Evolutionary conservation across 2,888 invertebrate genomes (phyloP), one percentile per base, ranked within the genome.

Genomic region (Blastobasis adustella): DNA sequence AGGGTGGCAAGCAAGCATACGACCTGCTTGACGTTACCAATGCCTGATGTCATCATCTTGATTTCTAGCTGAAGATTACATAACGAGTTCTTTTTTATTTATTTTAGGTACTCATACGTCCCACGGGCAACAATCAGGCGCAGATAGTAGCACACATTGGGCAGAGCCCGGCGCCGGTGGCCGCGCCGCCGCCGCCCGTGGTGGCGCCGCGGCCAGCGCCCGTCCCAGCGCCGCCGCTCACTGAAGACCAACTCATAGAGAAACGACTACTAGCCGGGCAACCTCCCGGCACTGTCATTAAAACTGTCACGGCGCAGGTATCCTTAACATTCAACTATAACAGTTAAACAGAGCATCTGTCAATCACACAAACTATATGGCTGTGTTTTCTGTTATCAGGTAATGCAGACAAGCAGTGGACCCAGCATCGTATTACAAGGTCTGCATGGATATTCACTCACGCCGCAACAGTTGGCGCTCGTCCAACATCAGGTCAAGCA

Each of bases 401-500:
- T 96, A 6, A 93, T 96, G 74, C 95, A 95, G 77, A 95, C 96
- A 0, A 92, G 92, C 53, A 94, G 94, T 64, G 96, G 96, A 0
- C 96, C 96, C 4, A 91, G 95, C 63, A 96, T 96, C 62, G 95
- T 96, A 8, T 79, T 96, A 50, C 96, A 96, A 75, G 96, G 96
- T 7, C 82, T 96, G 37, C 94, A 95, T 59, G 95, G 95, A 0
- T 93, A 95, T 55, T 94, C 95, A 60, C 93, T 96, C 60, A 94
- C 95, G 0, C 93, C 93, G 1, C 94, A 95, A 59, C 96, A 96
- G 75, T 76, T 96, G 62, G 92, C 93, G 4, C 90, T 95, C 54
- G 95, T 96, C 0, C 96, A 96, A 67, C 94, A 95, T 62, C 96
- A 96, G 89, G 96, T 96, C 10, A 96, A 96, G 76, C 95, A 96